phyloP scores from a whole-genome alignment of 2,113 vertebrate species.

The Orientallactaga bullata region DNA sequence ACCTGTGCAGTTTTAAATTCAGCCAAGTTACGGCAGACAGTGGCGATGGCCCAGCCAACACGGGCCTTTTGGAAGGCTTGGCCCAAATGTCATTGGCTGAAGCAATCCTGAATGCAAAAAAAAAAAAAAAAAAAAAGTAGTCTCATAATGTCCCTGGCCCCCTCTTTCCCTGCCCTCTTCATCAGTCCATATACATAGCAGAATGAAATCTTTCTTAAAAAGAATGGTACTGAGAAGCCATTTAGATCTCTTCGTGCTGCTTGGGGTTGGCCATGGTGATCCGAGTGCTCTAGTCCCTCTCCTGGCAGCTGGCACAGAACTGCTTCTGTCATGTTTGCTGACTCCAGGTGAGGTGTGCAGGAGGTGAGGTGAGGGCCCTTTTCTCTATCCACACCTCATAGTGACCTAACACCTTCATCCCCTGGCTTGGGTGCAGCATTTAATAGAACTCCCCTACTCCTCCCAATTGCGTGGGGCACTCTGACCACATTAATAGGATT shows the following conservation, averaged over 20 bases:
- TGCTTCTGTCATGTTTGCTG: background rate
- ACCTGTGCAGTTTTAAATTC: slow-evolving; percentile 71
- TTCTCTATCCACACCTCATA: background rate
- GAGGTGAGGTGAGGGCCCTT: background rate
- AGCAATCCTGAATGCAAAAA: background rate
- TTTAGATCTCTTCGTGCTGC: background rate
- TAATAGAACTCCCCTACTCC: background rate
- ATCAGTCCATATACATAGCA: background rate
- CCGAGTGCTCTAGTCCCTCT: background rate
- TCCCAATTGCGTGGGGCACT: background rate
- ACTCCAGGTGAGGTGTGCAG: background rate
- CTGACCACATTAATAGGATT: background rate
- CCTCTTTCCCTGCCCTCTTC: background rate
- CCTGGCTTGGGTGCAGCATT: background rate
- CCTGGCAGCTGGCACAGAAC: slow-evolving; percentile 1
- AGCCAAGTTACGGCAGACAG: slow-evolving; percentile 55
- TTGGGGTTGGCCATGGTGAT: background rate
- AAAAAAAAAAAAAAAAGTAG: background rate
- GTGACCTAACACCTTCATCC: background rate
- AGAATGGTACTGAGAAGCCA: background rate
- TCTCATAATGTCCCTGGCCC: background rate
- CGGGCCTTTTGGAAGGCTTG: background rate
- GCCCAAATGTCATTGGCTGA: background rate
- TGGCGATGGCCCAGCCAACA: slow-evolving; percentile 37
- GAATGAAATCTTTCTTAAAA: background rate